These are phyloP conservation scores for Pygathrix nemaeus DNA, from an alignment of 2,113 vertebrate genomes.

Conservation along the genomic window DNA sequence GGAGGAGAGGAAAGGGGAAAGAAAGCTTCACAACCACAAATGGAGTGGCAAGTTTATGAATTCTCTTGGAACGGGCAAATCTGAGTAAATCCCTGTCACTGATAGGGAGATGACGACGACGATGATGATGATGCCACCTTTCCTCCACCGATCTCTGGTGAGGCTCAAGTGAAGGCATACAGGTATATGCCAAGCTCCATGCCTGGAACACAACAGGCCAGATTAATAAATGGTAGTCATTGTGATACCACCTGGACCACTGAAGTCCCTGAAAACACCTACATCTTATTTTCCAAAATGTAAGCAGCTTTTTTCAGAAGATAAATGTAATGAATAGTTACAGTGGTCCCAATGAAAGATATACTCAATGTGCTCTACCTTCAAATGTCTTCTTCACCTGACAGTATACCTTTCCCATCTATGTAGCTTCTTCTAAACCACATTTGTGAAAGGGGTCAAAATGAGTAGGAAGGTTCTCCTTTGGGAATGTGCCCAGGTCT, in stretches of 20 bases:
- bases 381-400: background rate
- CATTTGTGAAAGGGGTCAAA: background rate
- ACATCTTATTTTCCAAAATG: background rate
- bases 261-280: background rate
- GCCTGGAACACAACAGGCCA: fast-evolving
- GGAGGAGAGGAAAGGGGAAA: background rate
- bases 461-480: fast-evolving
- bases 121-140: background rate
- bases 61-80: background rate
- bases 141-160: fast-evolving
- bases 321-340: background rate
- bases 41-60: background rate
- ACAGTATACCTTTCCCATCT: background rate
- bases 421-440: background rate
- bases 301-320: background rate
- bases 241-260: background rate
- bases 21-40: fast-evolving
- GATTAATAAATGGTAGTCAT: background rate
- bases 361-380: background rate
- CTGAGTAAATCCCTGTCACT: background rate
- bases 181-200: background rate
- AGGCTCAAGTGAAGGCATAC: fast-evolving
- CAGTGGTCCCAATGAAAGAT: background rate
- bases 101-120: fast-evolving
- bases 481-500: fast-evolving